phyloP scores from a whole-genome alignment of 2,113 vertebrate species.

The Ameiurus melas region DNA sequence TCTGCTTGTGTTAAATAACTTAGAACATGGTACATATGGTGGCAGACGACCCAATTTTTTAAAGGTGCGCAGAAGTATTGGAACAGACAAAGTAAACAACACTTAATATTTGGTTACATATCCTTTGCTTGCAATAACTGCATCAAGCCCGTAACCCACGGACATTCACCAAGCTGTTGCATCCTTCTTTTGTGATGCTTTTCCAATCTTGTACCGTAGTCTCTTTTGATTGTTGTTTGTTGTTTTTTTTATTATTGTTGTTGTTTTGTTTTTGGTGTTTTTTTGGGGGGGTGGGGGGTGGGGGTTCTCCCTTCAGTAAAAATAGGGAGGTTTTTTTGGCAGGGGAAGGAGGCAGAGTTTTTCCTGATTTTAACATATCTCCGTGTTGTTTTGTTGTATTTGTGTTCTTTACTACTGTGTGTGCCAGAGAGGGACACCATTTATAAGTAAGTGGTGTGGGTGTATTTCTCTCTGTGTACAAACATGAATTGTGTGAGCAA shows the following conservation, averaged over 20 bases:
- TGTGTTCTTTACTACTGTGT: not conserved
- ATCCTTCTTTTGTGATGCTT: too few species aligned
- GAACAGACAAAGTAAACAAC: too few species aligned
- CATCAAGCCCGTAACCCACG: too few species aligned
- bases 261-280: too few species aligned
- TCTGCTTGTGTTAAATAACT: not conserved
- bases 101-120: too few species aligned
- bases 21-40: not conserved
- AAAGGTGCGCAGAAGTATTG: not conserved
- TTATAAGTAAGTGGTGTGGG: not conserved
- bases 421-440: not conserved
- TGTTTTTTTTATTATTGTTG: too few species aligned
- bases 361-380: not conserved
- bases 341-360: not conserved
- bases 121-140: too few species aligned
- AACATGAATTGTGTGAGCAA: conserved; percentile 5
- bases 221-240: too few species aligned
- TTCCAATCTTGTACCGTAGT: too few species aligned
- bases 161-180: too few species aligned
- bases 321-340: not conserved
- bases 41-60: not conserved
- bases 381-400: not conserved
- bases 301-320: not conserved
- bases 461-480: not conserved
- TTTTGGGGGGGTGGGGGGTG: too few species aligned